Evolutionary conservation across 2,113 vertebrate species (phyloP), one percentile per base, ranked within the genome.

Genomic region (Xenopus laevis): DNA sequence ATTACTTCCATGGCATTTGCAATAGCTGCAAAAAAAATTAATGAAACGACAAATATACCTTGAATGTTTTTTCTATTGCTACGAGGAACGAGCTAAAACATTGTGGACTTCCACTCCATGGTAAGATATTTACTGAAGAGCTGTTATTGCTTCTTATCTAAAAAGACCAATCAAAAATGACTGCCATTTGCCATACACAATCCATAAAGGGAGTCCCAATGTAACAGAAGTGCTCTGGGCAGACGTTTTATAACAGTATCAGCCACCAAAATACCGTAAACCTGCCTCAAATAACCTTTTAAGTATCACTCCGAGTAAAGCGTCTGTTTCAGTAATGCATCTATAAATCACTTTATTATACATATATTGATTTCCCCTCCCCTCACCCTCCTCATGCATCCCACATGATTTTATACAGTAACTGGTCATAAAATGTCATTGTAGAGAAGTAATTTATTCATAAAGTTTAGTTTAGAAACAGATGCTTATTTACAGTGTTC

Each of bases 271-370:
- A 80, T 73, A 73, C 83, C 81, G 71, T 80, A 78, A 83, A 72
- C 74, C 81, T 78, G 68, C 79, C 74, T 84, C 0, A 82, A 83
- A 86, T 80, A 86, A 79, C 69, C 78, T 86, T 85, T 85, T 83
- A 86, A 87, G 71, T 75, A 81, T 81, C 79, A 74, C 78, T 80
- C 80, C 77, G 65, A 68, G 59, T 80, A 81, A 85, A 80, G 77
- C 79, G 77, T 85, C 79, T 81, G 68, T 69, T 67, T 78, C 68
- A 78, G 83, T 74, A 67, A 70, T 62, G 75, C 78, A 80, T 71
- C 79, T 78, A 82, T 86, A 84, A 85, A 84, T 87, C 78, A 78
- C 57, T 16, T 6, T 72, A 65, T 20, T 78, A 80, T 80, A 53
- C 59, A 78, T 61, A 50, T 81, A 63, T 79, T 77, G 70, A 78